Evolutionary conservation across 2,113 vertebrate species (phyloP).

Genomic region (Aphelocoma coerulescens): DNA sequence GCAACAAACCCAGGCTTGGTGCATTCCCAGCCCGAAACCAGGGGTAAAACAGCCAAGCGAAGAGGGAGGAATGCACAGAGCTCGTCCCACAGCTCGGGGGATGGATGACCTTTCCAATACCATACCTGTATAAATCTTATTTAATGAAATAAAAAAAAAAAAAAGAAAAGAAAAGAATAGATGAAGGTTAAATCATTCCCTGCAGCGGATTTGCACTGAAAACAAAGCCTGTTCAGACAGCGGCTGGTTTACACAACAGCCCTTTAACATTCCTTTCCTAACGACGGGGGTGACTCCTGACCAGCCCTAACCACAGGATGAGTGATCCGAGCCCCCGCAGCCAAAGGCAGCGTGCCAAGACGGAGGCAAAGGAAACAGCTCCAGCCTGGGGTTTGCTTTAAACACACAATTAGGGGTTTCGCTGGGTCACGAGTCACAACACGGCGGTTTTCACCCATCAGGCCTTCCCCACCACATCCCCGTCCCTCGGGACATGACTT

Average conservation of each 20-base stretch:
- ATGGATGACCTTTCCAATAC: constrained; percentile 71
- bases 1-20: neutral
- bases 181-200: constrained; percentile 72
- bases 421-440: neutral
- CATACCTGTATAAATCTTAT: constrained; percentile 76
- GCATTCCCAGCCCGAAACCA: neutral
- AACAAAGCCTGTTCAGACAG: constrained; percentile 42
- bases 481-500: neutral
- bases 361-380: neutral
- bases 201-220: constrained; percentile 62
- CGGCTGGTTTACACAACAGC: constrained; percentile 18
- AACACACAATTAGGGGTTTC: neutral
- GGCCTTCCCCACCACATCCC: neutral
- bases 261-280: constrained; percentile 32
- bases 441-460: neutral
- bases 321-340: neutral
- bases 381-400: neutral
- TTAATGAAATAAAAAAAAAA: constrained; percentile 73
- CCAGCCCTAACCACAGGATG: neutral
- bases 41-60: neutral
- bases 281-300: neutral
- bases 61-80: constrained; percentile 12
- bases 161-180: constrained; percentile 58
- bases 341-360: neutral
- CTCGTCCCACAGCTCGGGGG: constrained; percentile 55